Evolutionary conservation across 2,888 invertebrate species (phyloP).

Genomic region (Xylota sylvarum): DNA sequence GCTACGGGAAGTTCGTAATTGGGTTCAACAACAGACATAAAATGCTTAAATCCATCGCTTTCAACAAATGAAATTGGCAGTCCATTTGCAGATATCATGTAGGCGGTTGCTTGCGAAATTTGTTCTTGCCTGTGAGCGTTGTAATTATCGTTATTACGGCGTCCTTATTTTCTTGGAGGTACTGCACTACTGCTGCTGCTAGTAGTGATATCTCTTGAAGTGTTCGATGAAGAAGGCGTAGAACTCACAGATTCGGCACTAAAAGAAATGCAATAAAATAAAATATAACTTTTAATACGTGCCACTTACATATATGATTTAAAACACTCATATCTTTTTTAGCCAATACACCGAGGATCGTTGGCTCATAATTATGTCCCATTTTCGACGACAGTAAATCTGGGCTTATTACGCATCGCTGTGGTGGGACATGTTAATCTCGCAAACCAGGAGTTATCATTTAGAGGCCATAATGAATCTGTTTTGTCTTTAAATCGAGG

Average conservation of each 20-base stretch:
- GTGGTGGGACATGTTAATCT: no score
- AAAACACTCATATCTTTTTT: neutral
- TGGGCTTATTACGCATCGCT: no score
- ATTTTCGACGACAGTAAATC: no score
- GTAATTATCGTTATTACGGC: constrained; percentile 15
- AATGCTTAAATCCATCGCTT: constrained; percentile 36
- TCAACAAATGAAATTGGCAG: constrained; percentile 35
- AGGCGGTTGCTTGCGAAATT: constrained; percentile 21
- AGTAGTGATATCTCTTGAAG: neutral
- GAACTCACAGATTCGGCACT: no score
- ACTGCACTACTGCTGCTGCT: neutral
- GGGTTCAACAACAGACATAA: constrained; percentile 29
- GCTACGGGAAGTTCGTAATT: constrained; percentile 18
- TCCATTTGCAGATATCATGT: constrained; percentile 17
- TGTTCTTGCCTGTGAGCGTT: no score
- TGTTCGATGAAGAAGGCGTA: no score
- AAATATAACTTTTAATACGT: neutral
- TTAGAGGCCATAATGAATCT: no score
- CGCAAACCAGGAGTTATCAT: no score
- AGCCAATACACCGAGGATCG: neutral
- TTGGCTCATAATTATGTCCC: neutral
- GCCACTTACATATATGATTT: neutral
- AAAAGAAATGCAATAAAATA: neutral
- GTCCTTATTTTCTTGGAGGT: constrained; percentile 25
- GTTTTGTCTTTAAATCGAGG: no score